Base-by-base conservation (phyloP, 1,140 invertebrate genomes). In the Papilio polytes region DNA sequence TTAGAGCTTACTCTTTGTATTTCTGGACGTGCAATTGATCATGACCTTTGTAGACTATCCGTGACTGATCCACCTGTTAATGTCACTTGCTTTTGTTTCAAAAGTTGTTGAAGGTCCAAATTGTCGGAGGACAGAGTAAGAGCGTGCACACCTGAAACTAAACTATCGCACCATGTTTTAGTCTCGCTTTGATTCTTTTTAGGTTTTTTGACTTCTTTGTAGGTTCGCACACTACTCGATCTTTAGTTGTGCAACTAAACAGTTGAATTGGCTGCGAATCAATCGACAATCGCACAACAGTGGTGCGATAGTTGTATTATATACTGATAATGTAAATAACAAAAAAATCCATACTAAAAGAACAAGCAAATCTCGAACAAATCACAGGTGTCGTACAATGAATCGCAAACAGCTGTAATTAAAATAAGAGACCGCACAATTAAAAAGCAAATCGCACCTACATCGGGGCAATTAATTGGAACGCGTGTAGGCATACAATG, bases 401-500 rank as follows among this genome's bases (percentile, higher is more conserved):
- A 41, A 31, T 13, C 77, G 18, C 26, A 8, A 41, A 78, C 4
- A 53, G 51, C 51, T 15, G 22, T n/a, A 56, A 44, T 78, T 78
- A 46, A 46, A 78, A 66, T 46, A 41, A 78, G 77, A 78, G 53
- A 46, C 51, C 46, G 22, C 41, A 36, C 12, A 66, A 78, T 78
- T 85, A 84, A 84, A 87, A 85, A 88, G 86, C 89, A 85, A 89
- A 89, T 89, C 81, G 84, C 85, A 84, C 81, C 80, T 84, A 87
- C 82, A 82, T 80, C 80, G 20, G 74, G 48, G 81, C 85, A 86
- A 92, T 89, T 88, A 90, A 91, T 89, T 93, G 88, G 85, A 87
- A 91, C 85, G 80, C 83, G 85, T 90, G 87, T 90, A 85, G 83
- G 82, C 84, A 87, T 83, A 89, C 83, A 86, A 84, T 88, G 84